A percentile compares a stretch with the other conserved stretches of the same genome.
phyloP scores from a whole-genome alignment of 35 echinoderm and acorn worm genomes.

The Heliocidaris tuberculata region DNA sequence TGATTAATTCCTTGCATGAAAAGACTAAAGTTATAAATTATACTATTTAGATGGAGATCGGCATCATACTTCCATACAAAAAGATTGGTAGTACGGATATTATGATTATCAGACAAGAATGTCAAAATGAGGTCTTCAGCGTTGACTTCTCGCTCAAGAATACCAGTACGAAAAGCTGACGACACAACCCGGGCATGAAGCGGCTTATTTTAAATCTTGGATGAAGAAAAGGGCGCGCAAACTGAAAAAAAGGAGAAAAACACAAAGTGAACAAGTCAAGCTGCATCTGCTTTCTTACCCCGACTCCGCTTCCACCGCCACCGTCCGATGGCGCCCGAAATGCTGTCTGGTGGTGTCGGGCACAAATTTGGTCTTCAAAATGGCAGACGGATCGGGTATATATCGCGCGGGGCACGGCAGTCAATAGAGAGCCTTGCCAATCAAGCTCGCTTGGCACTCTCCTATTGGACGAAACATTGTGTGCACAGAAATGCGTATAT shows the following conservation, averaged over 20 bases:
- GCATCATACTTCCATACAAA: neutral
- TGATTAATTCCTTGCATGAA: no score
- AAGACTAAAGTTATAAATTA: no score
- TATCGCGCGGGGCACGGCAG: constrained; percentile 32
- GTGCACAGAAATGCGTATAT: constrained; percentile 44
- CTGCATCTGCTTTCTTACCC: constrained; percentile 7
- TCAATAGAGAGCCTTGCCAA: constrained; percentile 30
- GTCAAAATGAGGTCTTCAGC: no score
- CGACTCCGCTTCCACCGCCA: neutral
- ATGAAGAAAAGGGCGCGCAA: neutral
- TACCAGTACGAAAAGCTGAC: no score
- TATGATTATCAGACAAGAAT: neutral
- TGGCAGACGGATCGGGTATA: constrained; percentile 34
- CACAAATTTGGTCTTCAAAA: constrained; percentile 44
- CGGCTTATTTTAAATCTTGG: no score
- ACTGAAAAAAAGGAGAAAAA: neutral
- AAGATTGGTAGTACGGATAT: neutral
- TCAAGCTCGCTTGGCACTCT: constrained; percentile 20
- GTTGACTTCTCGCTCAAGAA: no score
- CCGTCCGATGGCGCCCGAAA: constrained; percentile 18
- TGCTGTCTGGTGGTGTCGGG: constrained; percentile 32
- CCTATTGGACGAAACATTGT: constrained; percentile 35
- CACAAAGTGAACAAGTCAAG: constrained; percentile 7
- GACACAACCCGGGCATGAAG: no score
- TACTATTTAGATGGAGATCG: neutral